Percentiles rank a stretch among this genome's conserved stretches.
Evolutionary conservation across 2,888 invertebrate species (phyloP).

Genomic region (Agrotis puta): DNA sequence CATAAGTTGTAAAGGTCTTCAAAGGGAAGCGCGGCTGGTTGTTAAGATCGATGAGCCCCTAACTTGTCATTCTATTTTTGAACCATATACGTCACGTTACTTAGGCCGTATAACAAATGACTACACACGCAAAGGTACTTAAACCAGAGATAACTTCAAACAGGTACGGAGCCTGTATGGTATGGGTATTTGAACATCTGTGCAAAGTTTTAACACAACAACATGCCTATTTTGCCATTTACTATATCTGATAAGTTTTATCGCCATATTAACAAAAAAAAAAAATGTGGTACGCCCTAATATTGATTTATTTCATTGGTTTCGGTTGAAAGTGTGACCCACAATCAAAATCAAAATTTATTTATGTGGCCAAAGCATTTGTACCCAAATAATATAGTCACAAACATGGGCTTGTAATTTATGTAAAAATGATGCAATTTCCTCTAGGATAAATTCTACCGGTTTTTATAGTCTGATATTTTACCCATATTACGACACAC

Average conservation of each 20-base stretch:
- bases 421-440: constrained; percentile 64
- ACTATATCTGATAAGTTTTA: too few relatives aligned
- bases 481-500: constrained; percentile 67
- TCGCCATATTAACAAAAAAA: too few relatives aligned
- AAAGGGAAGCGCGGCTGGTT: constrained; percentile 31
- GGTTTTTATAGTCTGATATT: constrained; percentile 63
- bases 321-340: background rate
- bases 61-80: constrained; percentile 59
- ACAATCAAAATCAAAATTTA: background rate
- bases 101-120: constrained; percentile 44
- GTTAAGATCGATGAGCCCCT: constrained; percentile 50
- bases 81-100: constrained; percentile 40
- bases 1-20: constrained; percentile 45
- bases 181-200: background rate
- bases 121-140: constrained; percentile 19
- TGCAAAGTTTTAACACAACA: background rate
- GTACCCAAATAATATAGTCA: constrained; percentile 15
- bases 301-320: background rate
- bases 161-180: background rate
- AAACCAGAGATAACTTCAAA: constrained; percentile 21
- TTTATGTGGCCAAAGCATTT: background rate
- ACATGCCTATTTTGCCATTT: background rate
- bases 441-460: constrained; percentile 58
- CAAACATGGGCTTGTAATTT: constrained; percentile 35
- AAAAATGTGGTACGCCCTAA: too few relatives aligned